Conservation (phyloP, 2,888 invertebrate genomes). For the Phytoseiulus persimilis region DNA sequence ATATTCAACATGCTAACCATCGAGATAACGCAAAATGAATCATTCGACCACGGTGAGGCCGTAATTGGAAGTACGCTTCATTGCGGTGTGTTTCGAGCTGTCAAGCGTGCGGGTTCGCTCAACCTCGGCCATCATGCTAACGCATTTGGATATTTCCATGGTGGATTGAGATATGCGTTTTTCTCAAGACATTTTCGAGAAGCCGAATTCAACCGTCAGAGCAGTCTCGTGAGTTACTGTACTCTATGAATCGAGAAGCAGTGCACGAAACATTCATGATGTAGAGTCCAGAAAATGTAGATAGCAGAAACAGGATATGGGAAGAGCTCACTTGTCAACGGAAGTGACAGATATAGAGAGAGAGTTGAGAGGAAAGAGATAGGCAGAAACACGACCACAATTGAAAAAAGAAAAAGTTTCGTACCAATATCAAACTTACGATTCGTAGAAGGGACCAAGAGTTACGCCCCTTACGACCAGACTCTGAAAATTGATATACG, state of each 20-base stretch:
- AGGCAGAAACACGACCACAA: constrained; percentile 26
- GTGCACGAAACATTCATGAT: too few relatives aligned
- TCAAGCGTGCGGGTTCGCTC: not conserved
- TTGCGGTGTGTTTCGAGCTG: not conserved
- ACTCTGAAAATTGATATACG: constrained; percentile 47
- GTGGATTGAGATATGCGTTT: too few relatives aligned
- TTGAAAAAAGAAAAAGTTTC: constrained; percentile 15
- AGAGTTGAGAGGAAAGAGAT: not conserved
- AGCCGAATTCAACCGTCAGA: too few relatives aligned
- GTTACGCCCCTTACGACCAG: constrained; percentile 51
- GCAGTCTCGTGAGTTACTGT: too few relatives aligned
- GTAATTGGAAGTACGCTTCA: not conserved
- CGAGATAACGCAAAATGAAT: not conserved
- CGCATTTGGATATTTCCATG: too few relatives aligned
- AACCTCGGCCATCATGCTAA: not conserved
- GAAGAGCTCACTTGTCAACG: not conserved
- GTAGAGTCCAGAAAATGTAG: not conserved
- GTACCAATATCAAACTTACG: constrained; percentile 48
- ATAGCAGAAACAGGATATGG: not conserved
- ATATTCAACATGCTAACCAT: not conserved
- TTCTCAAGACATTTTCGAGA: too few relatives aligned
- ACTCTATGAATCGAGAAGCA: too few relatives aligned
- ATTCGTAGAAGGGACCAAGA: constrained; percentile 53
- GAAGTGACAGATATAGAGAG: not conserved
- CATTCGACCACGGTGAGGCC: not conserved